Conservation (phyloP, 2,113 vertebrate species). For the Aspidoscelis tigris region DNA sequence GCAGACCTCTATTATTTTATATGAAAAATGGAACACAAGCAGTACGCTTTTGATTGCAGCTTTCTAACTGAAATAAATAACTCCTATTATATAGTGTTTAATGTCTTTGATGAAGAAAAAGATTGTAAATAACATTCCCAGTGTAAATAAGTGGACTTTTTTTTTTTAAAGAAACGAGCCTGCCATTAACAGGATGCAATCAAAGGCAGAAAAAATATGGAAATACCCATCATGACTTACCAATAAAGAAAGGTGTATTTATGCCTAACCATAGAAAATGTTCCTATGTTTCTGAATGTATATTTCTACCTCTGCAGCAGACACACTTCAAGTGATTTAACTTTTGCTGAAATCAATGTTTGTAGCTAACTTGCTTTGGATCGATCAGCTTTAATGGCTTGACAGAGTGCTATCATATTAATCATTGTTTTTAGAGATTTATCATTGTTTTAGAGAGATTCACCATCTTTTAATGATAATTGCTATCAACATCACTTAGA, state of each 20-base stretch:
- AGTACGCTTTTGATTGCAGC: not conserved
- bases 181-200: slow-evolving; percentile 31
- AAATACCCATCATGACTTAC: slow-evolving; percentile 47
- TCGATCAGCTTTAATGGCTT: not conserved
- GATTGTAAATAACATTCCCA: slow-evolving; percentile 20
- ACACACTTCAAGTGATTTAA: not conserved
- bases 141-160: slow-evolving; percentile 27
- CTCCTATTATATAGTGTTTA: not conserved
- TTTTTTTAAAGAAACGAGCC: not conserved
- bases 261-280: slow-evolving; percentile 37
- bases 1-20: not conserved
- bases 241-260: slow-evolving; percentile 34
- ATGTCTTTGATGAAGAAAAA: not conserved
- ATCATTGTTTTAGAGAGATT: slow-evolving; percentile 36
- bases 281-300: slow-evolving; percentile 42
- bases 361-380: not conserved
- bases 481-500: not conserved
- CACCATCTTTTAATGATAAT: slow-evolving; percentile 29
- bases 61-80: not conserved
- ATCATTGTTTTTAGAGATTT: not conserved
- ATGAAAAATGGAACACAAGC: not conserved
- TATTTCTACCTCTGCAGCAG: slow-evolving; percentile 40
- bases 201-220: slow-evolving; percentile 13
- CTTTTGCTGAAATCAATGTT: slow-evolving; percentile 15
- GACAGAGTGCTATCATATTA: not conserved